phyloP scores from a whole-genome alignment of 2,888 invertebrate genomes.

The Taphrorychus bicolor region DNA sequence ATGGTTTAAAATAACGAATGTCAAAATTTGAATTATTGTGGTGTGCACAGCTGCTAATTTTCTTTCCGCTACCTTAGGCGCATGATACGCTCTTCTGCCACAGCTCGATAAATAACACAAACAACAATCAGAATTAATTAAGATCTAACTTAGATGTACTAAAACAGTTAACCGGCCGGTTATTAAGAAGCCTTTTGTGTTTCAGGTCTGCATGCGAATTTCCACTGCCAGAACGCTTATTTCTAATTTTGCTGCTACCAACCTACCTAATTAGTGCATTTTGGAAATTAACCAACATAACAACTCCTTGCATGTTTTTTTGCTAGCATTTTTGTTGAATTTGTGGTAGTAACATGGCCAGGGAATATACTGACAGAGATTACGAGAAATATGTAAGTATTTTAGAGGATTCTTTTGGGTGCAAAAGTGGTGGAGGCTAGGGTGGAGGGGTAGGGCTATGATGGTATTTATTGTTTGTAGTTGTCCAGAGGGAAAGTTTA shows the following conservation, averaged over 20 bases:
- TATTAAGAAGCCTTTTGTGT: constrained; percentile 41
- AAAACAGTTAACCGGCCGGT: neutral
- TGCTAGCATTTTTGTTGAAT: neutral
- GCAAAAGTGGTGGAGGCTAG: neutral
- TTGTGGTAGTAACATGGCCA: constrained; percentile 46
- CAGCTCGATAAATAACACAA: neutral
- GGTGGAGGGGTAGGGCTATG: too few relatives aligned
- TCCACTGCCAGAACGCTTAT: neutral
- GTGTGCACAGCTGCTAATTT: too few relatives aligned
- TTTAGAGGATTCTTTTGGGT: neutral
- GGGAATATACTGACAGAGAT: constrained; percentile 51
- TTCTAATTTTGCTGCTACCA: neutral
- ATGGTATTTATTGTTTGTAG: too few relatives aligned
- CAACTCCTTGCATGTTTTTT: constrained; percentile 43
- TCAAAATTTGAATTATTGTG: too few relatives aligned
- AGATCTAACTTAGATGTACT: neutral
- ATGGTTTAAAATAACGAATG: too few relatives aligned
- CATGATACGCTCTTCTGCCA: neutral
- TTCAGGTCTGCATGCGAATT: constrained; percentile 55
- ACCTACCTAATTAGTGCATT: constrained; percentile 3
- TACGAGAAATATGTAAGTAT: constrained; percentile 56
- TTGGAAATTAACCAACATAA: constrained; percentile 5
- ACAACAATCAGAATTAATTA: neutral
- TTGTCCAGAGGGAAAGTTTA: too few relatives aligned
- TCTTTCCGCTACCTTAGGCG: neutral